Evolutionary conservation across 2,113 vertebrate genomes (phyloP).

Genomic region (Meriones unguiculatus): DNA sequence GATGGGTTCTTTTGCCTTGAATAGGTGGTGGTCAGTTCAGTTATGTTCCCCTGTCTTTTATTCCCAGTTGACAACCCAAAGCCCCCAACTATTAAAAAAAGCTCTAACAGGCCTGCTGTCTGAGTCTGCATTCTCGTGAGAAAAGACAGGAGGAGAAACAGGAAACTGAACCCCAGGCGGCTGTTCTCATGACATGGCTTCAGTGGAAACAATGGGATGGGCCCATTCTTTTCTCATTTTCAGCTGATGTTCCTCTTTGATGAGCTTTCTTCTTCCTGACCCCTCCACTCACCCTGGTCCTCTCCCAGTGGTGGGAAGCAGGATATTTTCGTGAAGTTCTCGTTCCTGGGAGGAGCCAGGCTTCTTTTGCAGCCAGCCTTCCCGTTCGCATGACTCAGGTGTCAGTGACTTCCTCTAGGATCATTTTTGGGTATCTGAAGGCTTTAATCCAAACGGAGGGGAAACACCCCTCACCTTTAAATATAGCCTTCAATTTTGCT

Average conservation of each 20-base stretch:
- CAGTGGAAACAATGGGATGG: slow-evolving; percentile 87
- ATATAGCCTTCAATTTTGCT: background rate
- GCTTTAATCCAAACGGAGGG: background rate
- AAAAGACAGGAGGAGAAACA: slow-evolving; percentile 85
- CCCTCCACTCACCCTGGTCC: slow-evolving; percentile 76
- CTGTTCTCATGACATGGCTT: slow-evolving; percentile 84
- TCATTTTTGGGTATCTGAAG: background rate
- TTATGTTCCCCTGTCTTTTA: slow-evolving; percentile 48
- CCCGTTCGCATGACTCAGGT: background rate
- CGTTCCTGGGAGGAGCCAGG: slow-evolving; percentile 76
- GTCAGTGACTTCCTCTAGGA: background rate
- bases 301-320: slow-evolving; percentile 85
- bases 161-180: slow-evolving; percentile 86
- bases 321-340: slow-evolving; percentile 83
- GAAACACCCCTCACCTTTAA: background rate
- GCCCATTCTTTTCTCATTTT: slow-evolving; percentile 81
- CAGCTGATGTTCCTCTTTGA: slow-evolving; percentile 85
- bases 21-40: slow-evolving; percentile 5
- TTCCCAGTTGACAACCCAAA: slow-evolving; percentile 64
- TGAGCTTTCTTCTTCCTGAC: slow-evolving; percentile 83
- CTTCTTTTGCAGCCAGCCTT: slow-evolving; percentile 76
- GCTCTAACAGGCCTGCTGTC: slow-evolving; percentile 22
- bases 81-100: slow-evolving; percentile 72
- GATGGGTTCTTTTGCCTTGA: background rate
- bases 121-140: slow-evolving; percentile 86